These are phyloP conservation scores for Limnodromus scolopaceus DNA, from an alignment of 2,797 vertebrate species.

Conservation along the genomic window DNA sequence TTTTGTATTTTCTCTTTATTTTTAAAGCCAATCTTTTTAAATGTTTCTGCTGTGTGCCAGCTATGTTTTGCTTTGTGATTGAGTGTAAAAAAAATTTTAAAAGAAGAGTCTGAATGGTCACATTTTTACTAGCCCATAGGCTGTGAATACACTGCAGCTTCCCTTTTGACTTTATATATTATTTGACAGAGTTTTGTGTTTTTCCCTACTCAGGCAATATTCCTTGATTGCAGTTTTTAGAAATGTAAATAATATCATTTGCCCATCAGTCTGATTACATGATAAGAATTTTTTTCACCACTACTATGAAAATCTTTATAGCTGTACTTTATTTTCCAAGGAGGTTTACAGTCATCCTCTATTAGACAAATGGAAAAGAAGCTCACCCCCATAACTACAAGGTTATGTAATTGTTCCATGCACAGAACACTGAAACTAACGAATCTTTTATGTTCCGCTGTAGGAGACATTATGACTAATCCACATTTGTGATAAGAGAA, in stretches of 20 bases:
- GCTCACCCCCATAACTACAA: neutral
- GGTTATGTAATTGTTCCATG: neutral
- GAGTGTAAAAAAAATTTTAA: neutral
- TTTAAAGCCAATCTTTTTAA: neutral
- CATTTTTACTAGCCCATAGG: neutral
- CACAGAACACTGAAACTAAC: neutral
- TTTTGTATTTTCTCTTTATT: neutral
- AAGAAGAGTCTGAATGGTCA: neutral
- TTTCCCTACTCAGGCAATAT: neutral
- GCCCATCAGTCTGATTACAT: neutral
- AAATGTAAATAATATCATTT: neutral
- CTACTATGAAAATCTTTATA: neutral
- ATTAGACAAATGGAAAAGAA: neutral
- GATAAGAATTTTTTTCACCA: neutral
- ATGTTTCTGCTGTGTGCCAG: neutral
- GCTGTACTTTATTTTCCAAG: neutral
- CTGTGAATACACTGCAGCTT: neutral
- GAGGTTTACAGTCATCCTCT: neutral
- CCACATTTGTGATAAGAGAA: neutral
- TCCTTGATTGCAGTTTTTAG: neutral
- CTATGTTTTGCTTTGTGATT: neutral
- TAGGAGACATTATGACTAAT: neutral
- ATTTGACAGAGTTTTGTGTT: neutral
- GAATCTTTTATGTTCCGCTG: neutral
- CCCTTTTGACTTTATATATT: neutral